Percentiles rank a stretch among this genome's conserved stretches.
These are phyloP conservation scores for Carassius auratus DNA, from an alignment of 2,113 vertebrate genomes.

Conservation along the genomic window DNA sequence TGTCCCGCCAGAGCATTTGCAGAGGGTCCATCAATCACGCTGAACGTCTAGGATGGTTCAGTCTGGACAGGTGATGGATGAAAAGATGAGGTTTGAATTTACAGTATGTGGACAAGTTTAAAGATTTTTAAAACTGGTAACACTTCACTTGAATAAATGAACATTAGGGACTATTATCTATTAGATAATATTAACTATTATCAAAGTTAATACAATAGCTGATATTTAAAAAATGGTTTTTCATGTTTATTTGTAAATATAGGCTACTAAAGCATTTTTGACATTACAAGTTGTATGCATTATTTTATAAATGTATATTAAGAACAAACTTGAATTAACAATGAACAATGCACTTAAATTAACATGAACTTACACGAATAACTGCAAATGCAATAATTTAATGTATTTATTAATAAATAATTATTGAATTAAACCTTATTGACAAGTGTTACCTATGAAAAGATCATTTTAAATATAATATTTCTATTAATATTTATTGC, in stretches of 20 bases:
- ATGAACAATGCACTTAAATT: not conserved
- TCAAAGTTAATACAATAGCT: not conserved
- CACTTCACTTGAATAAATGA: not conserved
- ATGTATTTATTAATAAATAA: not conserved
- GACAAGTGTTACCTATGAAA: not conserved
- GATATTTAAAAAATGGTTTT: not conserved
- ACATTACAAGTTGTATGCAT: not conserved
- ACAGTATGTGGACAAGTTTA: not conserved
- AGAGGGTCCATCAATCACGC: constrained; percentile 1
- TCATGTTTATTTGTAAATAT: not conserved
- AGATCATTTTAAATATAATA: not conserved
- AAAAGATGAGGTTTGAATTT: not conserved
- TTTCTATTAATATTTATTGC: not conserved
- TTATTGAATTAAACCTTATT: not conserved
- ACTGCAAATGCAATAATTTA: not conserved
- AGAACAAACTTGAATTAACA: not conserved
- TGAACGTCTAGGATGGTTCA: not conserved
- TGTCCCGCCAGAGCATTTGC: not conserved
- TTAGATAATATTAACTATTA: too few relatives aligned
- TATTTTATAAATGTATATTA: not conserved
- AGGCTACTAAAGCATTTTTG: not conserved
- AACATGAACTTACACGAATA: not conserved
- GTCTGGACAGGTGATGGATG: not conserved
- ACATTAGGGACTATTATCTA: too few relatives aligned
- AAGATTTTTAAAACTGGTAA: not conserved